A percentile compares a stretch with the other conserved stretches of the same genome.
phyloP scores from a whole-genome alignment of 2,888 invertebrate species.

The Timema cristinae region DNA sequence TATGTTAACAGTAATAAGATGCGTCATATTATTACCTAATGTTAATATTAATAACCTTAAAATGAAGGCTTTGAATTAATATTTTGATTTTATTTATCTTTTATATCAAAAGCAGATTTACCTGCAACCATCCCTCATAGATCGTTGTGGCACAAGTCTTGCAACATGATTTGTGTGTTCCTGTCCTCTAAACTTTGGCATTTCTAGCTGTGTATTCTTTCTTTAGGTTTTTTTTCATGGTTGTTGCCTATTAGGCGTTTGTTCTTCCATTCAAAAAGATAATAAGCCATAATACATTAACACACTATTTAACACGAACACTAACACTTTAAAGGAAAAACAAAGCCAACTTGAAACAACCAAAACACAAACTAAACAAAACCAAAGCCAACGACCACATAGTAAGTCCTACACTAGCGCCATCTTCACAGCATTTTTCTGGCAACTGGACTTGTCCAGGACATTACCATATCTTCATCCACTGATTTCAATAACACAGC shows the following conservation, averaged over 20 bases:
- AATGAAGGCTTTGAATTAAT: neutral
- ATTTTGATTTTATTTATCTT: neutral
- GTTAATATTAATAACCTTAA: neutral
- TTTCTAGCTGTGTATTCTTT: neutral
- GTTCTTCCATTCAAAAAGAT: neutral
- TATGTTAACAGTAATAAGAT: neutral
- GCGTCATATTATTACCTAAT: neutral
- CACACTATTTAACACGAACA: too few species aligned
- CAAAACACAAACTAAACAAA: too few species aligned
- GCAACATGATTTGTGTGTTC: neutral
- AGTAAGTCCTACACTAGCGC: neutral
- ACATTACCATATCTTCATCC: neutral
- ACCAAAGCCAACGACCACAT: too few species aligned
- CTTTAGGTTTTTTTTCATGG: neutral
- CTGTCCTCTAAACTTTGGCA: neutral
- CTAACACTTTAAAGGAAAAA: too few species aligned
- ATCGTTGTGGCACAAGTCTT: neutral
- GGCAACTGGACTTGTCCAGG: neutral
- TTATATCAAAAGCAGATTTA: neutral
- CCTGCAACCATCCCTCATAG: neutral
- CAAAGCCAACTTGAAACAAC: too few species aligned
- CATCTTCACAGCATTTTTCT: neutral
- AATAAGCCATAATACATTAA: neutral
- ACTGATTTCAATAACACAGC: neutral
- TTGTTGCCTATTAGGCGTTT: neutral